Evolutionary conservation across 2,888 invertebrate species (phyloP), one percentile per base, ranked within the genome.

Genomic region (Leptinotarsa juncta): DNA sequence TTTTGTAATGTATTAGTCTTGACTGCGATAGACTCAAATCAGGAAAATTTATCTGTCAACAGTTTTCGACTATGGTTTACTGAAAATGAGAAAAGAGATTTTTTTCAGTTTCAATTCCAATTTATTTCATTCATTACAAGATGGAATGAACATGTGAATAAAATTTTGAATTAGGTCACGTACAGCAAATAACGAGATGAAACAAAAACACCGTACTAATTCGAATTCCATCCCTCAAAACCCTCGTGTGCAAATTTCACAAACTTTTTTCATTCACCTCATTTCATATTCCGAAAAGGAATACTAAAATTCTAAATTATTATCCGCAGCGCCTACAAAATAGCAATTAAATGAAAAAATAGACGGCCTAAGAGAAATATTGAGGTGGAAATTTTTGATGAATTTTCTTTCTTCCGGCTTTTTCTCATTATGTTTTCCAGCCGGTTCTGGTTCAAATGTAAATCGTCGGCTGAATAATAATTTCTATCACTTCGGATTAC

Each of bases 341-440:
- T 62, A 62, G 62, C 62, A 62, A 62, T 62, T 62, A 62, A 62
- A 62, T 42, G 62, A 42, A 62, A 62, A 62, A 62, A 62, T 62
- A 62, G 16, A 62, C 32, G 62, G 42, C 62, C 42, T 62, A 42
- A 62, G 62, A 62, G 62, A 62, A 62, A 62, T 62, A 62, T 62
- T 42, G 62, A 62, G n/a, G 62, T 62, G 62, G 62, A 62, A 62
- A 62, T 62, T 62, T 62, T 62, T 62, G 62, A 62, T 42, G 62
- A 62, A 62, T 62, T 32, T 62, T 62, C 62, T 62, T 62, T 62
- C 62, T 62, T 62, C 62, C 62, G 32, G 62, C 62, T 62, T 62
- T 42, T 62, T 62, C 62, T 62, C 62, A 42, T 62, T 62, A 62
- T 42, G 32, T 62, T 62, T 42, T 62, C 32, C 10, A 42, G 62